Evolutionary conservation across 2,888 invertebrate species (phyloP).

Genomic region (Pseudeuparius sepicola): DNA sequence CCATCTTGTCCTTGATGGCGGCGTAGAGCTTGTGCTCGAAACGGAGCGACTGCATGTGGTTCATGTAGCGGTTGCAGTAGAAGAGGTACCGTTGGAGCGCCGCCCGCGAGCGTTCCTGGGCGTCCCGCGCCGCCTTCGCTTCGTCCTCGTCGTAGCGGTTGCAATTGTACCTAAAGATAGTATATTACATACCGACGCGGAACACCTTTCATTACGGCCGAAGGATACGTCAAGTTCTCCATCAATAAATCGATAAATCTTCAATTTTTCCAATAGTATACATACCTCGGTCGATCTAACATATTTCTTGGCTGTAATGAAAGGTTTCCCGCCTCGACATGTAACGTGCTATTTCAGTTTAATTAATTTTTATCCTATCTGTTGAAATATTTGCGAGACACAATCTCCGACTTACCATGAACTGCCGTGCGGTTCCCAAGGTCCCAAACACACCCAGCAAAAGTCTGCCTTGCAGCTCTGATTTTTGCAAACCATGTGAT

Average conservation of each 20-base stretch:
- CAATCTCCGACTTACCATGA: constrained; percentile 60
- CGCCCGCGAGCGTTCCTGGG: constrained; percentile 91
- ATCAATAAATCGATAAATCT: background rate
- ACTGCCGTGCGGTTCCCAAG: constrained; percentile 98
- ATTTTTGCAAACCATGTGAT: constrained; percentile 99
- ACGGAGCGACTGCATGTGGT: constrained; percentile 97
- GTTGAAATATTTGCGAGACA: too few species aligned
- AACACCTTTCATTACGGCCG: too few species aligned
- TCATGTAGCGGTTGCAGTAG: constrained; percentile 95
- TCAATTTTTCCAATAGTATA: background rate
- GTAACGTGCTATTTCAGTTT: too few species aligned
- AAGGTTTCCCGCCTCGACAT: too few species aligned
- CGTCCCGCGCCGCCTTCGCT: constrained; percentile 92
- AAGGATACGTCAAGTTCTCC: background rate
- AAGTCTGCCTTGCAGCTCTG: constrained; percentile 97
- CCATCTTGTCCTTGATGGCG: constrained; percentile 96
- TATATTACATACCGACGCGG: too few species aligned
- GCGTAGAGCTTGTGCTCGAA: constrained; percentile 97
- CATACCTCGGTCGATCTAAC: too few species aligned
- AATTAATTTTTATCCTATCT: constrained; percentile 27
- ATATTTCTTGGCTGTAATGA: too few species aligned
- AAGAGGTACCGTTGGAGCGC: constrained; percentile 95
- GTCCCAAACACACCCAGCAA: constrained; percentile 98
- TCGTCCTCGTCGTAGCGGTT: constrained; percentile 94
- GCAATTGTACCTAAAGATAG: constrained; percentile 62